Base-by-base conservation (phyloP, 2,113 vertebrate species). In the Xiphophorus hellerii region DNA sequence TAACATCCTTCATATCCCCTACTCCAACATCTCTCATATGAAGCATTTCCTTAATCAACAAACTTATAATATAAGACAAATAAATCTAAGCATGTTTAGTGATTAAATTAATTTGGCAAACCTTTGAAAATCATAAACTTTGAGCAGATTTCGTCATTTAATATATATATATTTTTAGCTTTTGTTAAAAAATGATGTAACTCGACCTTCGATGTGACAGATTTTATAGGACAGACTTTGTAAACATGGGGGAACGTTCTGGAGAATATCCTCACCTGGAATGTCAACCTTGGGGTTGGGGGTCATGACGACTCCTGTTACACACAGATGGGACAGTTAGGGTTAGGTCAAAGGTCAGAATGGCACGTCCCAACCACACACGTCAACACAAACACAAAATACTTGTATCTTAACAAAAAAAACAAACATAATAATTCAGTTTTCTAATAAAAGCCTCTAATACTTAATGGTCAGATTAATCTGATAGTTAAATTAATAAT, bases 211-310 rank as follows among this genome's bases (percentile, higher is more conserved):
- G 63, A 60, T 20, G 9, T 71, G 29, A 71, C 62, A 48, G 31
- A 31, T 69, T 42, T 30, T 44, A 44, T 44, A 44, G 42, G 15
- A 44, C 42, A 10, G 51, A 54, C 51, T 54, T 25, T 54, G 17
- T 20, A 17, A 58, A 85, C 72, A 58, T 29, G 74, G 1, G 13
- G 70, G 75, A 4, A 83, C 80, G 79, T 74, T 72, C 73, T 0
- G 67, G 60, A 1, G 15, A 62, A 61, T n/a, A 10, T 31, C 13
- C 89, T 92, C 81, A 92, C 90, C 90, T 92, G 91, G 88, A 51
- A 91, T 77, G 76, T 91, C 85, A 12, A 70, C 0, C 37, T 66
- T 37, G 39, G 84, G 82, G 69, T 73, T 82, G 22, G 44, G 7
- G n/a, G 13, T 39, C 0, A 71, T 44, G 44, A 69, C 9, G 28